Percentiles rank a stretch among this genome's conserved stretches.
Conservation (phyloP, 2,888 invertebrate genomes). For the Piscicola geometra region DNA sequence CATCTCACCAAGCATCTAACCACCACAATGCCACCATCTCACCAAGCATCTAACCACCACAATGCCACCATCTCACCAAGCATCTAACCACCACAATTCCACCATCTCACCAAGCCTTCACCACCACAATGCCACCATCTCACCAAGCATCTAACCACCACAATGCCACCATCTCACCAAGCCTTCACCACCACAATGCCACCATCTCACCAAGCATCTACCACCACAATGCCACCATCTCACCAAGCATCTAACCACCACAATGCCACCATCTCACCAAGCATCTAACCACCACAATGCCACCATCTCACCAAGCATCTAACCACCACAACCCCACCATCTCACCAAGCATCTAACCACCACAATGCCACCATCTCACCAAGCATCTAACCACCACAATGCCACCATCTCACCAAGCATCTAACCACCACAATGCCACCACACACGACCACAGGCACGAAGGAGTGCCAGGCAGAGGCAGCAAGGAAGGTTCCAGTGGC, state of each 20-base stretch:
- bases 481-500: not conserved
- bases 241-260: not conserved
- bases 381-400: not conserved
- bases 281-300: not conserved
- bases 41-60: too few species aligned
- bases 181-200: not conserved
- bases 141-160: not conserved
- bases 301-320: not conserved
- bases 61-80: too few species aligned
- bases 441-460: not conserved
- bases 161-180: too few species aligned
- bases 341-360: not conserved
- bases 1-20: too few species aligned
- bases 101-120: too few species aligned
- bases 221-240: not conserved
- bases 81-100: too few species aligned
- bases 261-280: not conserved
- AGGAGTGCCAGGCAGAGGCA: not conserved
- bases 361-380: too few species aligned
- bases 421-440: not conserved
- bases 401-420: not conserved
- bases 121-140: not conserved
- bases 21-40: too few species aligned
- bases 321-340: not conserved
- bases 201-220: not conserved